Base-by-base conservation (phyloP, 2,113 vertebrate genomes). In the Clinocottus analis region DNA sequence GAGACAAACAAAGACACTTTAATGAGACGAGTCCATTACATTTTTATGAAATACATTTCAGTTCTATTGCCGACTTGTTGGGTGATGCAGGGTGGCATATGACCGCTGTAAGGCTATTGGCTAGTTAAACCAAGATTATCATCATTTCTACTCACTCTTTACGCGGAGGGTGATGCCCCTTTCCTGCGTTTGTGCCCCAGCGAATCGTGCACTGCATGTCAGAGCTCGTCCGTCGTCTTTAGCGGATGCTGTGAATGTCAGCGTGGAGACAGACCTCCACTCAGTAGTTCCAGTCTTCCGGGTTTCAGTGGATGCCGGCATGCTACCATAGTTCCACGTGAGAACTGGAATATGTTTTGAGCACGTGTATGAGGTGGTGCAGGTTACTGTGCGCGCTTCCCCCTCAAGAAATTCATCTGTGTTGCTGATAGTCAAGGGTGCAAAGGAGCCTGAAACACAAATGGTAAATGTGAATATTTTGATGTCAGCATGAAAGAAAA, bases 351-450 rank as follows among this genome's bases (percentile, higher is more conserved):
- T 2, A 14, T 85, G 9, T 27, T 39, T 19, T 27, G 71, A 0
- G 51, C 91, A 92, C 31, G 75, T 91, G 62, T 89, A 91, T 6
- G 9, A 33, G 41, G 80, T 80, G 27, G 73, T 84, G 80, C 92
- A 92, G 16, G n/a, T 64, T 17, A 93, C 77, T 75, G 0, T 62
- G 25, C 1, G 80, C 47, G 29, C 5, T 31, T 86, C 10, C 27
- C 90, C 60, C 62, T 92, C 92, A 25, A 86, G 67, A 68, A 91
- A 88, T 66, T 88, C 81, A 1, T 37, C 3, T 13, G 63, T 5
- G 1, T 51, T 0, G 4, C 21, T 58, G 64, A 90, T 71, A 19
- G 0, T 73, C 62, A 90, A 9, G 1, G n/a, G 17, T 11, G 8
- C 55, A 61, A 80, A 21, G 6, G 79, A 79, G 35, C 89, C 90